Base-by-base conservation (phyloP, 92 coral and sea anemone genomes). In the Epizoanthus ramosus region DNA sequence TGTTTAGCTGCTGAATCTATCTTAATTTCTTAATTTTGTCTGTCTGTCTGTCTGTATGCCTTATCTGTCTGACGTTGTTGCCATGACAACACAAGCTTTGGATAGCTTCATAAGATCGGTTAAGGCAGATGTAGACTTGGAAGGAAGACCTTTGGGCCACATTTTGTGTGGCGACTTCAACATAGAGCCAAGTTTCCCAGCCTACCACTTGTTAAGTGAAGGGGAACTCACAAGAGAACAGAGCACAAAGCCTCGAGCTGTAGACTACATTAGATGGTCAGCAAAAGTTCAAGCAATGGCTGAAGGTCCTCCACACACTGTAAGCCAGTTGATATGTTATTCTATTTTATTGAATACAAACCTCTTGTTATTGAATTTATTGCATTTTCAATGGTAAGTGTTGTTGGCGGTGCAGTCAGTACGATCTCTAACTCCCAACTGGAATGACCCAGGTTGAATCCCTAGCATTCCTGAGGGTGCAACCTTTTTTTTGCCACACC, bases 91-190 rank as follows among this genome's bases (percentile, higher is more conserved):
- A 57, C 92, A 91, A 84, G 88, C 81, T 16, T 63, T 91, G 13
- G 45, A 71, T 84, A 71, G 68, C 56, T 63, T 85, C 16, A 54
- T 86, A 19, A 72, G 86, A 23, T 71, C 87, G 31, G 50, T 88
- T 10, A 73, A 79, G 72, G 22, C 24, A 60, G 57, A 39, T 18
- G 19, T 76, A n/a, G 47, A 41, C 6, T 8, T 75, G 0, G 74
- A 52, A 77, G 87, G 28, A 3, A 76, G 59, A 28, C 73, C 25
- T n/a, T 71, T 80, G 37, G 61, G 87, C 6, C 73, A 90, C 71
- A 63, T 92, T 24, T 85, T 94, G 39, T 79, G 93, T 80, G 98
- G 98, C 37, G 98, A 94, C 83, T 94, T 91, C 84, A 92, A 94
- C 60, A 83, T 88, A 14, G 93, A 90, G 58, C 93, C 98, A 0